phyloP scores from a whole-genome alignment of 1,140 invertebrate genomes.

The Drosophila sp. region DNA sequence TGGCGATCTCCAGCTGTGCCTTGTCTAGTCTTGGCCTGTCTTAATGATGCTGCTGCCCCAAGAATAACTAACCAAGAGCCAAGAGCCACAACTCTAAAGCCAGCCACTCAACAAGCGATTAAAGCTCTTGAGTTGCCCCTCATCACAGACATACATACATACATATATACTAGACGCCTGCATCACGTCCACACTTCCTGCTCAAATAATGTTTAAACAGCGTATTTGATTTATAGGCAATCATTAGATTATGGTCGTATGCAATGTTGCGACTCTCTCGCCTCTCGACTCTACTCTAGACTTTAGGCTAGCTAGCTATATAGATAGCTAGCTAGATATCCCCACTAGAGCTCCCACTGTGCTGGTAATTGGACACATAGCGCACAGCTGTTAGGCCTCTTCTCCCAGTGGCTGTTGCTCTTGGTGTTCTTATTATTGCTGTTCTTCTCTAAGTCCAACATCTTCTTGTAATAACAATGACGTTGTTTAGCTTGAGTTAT shows the following conservation, averaged over 20 bases:
- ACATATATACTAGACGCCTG: constrained; percentile 43
- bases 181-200: constrained; percentile 79
- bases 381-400: constrained; percentile 59
- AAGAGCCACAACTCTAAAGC: constrained; percentile 8
- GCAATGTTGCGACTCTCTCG: constrained; percentile 43
- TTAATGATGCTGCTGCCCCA: constrained; percentile 60
- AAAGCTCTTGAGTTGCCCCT: constrained; percentile 52
- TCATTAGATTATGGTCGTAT: constrained; percentile 75
- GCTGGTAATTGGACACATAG: constrained; percentile 74
- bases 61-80: constrained; percentile 21
- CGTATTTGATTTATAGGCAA: constrained; percentile 79
- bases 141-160: constrained; percentile 1
- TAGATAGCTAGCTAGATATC: constrained; percentile 19
- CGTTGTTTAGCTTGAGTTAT: constrained; percentile 80
- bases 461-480: constrained; percentile 67
- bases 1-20: constrained; percentile 54
- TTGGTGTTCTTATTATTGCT: constrained; percentile 6
- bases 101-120: constrained; percentile 62
- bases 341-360: constrained; percentile 63
- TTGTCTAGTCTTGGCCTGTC: constrained; percentile 32
- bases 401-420: constrained; percentile 27
- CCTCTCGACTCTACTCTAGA: constrained; percentile 19
- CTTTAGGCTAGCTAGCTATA: constrained; percentile 18
- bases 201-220: constrained; percentile 78
- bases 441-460: constrained; percentile 16